Evolutionary conservation across 2,797 vertebrate genomes (phyloP).

Genomic region (Rhinoraja longicauda): DNA sequence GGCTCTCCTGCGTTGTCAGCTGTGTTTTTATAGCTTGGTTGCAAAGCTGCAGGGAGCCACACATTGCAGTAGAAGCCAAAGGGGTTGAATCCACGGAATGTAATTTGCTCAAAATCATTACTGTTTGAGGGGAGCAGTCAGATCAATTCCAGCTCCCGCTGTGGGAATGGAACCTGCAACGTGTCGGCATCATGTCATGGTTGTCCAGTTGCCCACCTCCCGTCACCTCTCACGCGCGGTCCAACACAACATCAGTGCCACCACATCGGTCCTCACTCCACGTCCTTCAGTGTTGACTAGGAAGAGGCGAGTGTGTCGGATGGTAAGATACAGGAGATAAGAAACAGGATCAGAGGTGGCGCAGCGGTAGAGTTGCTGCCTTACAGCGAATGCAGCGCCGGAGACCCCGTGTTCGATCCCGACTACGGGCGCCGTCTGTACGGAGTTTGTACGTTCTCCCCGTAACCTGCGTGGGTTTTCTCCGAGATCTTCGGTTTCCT

Average conservation of each 20-base stretch:
- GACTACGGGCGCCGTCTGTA: too few species aligned
- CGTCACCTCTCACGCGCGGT: neutral
- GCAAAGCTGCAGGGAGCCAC: neutral
- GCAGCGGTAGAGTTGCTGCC: too few species aligned
- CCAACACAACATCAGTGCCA: neutral
- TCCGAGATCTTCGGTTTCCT: too few species aligned
- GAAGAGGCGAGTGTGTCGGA: too few species aligned
- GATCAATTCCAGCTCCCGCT: too few species aligned
- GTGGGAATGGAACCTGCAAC: neutral
- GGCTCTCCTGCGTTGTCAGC: neutral
- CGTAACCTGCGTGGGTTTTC: too few species aligned
- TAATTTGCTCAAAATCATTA: neutral
- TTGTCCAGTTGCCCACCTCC: neutral
- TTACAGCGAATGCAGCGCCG: too few species aligned
- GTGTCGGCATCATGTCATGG: too few species aligned
- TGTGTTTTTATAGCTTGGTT: neutral
- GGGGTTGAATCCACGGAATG: neutral
- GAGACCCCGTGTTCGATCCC: too few species aligned
- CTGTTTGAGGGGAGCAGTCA: neutral
- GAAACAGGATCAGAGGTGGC: too few species aligned
- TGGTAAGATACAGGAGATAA: too few species aligned
- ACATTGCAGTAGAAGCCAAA: neutral
- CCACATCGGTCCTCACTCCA: neutral
- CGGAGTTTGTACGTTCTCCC: too few species aligned
- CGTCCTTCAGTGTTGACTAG: neutral